phyloP scores from a whole-genome alignment of 2,797 vertebrate species.

The Champsocephalus esox region DNA sequence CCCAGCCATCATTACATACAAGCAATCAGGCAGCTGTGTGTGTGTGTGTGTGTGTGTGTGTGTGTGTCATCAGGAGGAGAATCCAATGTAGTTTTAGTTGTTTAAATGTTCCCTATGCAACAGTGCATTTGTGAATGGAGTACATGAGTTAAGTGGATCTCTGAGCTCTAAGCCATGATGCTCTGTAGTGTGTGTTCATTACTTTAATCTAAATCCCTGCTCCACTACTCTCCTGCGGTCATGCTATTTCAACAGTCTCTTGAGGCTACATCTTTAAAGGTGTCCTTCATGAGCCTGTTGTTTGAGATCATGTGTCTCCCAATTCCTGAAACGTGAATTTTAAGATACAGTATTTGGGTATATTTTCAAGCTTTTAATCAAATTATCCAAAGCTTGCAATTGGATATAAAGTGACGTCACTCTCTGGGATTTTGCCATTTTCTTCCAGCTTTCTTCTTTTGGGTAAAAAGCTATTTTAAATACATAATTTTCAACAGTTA shows the following conservation, averaged over 20 bases:
- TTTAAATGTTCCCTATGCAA: slow-evolving; percentile 33
- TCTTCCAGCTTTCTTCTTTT: neutral
- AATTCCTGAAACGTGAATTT: neutral
- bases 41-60: slow-evolving; percentile 32
- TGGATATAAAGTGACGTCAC: neutral
- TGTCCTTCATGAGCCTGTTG: slow-evolving; percentile 17
- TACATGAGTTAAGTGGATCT: neutral
- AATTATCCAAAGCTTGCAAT: neutral
- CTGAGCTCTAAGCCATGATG: slow-evolving; percentile 15
- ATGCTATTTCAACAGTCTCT: slow-evolving; percentile 25
- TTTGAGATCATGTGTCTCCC: neutral
- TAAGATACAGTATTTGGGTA: too few relatives aligned
- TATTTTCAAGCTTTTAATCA: too few relatives aligned
- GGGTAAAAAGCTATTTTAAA: neutral
- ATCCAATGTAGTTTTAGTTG: slow-evolving; percentile 9
- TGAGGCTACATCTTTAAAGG: slow-evolving; percentile 17
- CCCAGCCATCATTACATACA: slow-evolving; percentile 42
- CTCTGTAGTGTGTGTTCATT: slow-evolving; percentile 30
- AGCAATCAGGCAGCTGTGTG: slow-evolving; percentile 43
- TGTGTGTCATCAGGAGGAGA: slow-evolving; percentile 25
- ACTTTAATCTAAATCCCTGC: slow-evolving; percentile 32
- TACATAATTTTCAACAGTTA: too few relatives aligned
- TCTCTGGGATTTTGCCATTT: too few relatives aligned
- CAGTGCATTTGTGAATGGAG: slow-evolving; percentile 21
- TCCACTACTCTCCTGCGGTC: slow-evolving; percentile 10